phyloP scores from a whole-genome alignment of 1,140 invertebrate genomes.

The Conus betulinus region DNA sequence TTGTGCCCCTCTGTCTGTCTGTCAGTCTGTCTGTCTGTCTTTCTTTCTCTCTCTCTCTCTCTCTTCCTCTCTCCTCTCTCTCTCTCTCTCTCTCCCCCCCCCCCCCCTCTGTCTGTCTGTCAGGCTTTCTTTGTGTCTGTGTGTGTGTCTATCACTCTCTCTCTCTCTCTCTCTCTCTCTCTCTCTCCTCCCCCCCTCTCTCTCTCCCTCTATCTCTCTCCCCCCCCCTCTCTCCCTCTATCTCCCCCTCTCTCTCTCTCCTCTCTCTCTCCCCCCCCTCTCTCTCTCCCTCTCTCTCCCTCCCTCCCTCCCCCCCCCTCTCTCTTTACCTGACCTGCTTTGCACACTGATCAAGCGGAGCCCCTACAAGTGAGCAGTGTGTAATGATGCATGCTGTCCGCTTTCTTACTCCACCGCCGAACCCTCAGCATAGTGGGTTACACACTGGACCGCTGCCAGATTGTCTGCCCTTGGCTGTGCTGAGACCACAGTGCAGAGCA shows the following conservation, averaged over 20 bases:
- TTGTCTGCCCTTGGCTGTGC: too few species aligned
- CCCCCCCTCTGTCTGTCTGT: too few species aligned
- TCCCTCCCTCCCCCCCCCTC: not conserved
- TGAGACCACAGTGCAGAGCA: too few species aligned
- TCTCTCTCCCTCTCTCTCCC: not conserved
- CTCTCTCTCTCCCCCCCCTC: not conserved
- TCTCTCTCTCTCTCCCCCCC: not conserved
- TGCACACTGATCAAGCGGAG: not conserved
- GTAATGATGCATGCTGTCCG: too few species aligned
- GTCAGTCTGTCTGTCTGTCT: too few species aligned
- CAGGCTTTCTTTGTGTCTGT: too few species aligned
- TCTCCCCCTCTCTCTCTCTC: not conserved
- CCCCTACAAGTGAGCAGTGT: too few species aligned
- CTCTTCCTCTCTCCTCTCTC: not conserved
- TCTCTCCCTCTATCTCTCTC: not conserved
- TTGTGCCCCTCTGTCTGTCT: too few species aligned
- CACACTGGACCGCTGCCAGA: too few species aligned
- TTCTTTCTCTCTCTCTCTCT: not conserved
- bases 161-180: slow-evolving; percentile 8
- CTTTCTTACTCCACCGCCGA: too few species aligned
- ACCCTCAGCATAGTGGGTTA: too few species aligned
- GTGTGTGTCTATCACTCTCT: too few species aligned
- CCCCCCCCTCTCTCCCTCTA: not conserved
- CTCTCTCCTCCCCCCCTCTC: not conserved
- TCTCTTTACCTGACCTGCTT: not conserved